These are phyloP conservation scores for Pseudomyrmex pallidus DNA, from an alignment of 1,140 invertebrate genomes.

Conservation along the genomic window DNA sequence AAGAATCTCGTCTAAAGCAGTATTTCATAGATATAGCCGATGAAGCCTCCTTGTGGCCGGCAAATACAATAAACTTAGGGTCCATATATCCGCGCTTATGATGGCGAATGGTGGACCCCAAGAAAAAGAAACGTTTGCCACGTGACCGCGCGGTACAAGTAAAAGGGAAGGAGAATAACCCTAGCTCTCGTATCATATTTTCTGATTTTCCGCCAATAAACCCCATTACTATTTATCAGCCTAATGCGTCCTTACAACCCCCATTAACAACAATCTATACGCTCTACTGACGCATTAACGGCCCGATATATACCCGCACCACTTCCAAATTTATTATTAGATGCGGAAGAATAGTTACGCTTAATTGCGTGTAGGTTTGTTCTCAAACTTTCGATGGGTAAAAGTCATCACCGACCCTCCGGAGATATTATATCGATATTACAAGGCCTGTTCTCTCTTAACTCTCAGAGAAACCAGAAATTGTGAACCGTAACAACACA, in stretches of 20 bases:
- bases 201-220: slow-evolving; percentile 85
- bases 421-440: slow-evolving; percentile 56
- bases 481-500: neutral
- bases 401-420: slow-evolving; percentile 35
- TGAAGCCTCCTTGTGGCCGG: slow-evolving; percentile 83
- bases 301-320: slow-evolving; percentile 54
- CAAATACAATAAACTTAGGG: slow-evolving; percentile 85
- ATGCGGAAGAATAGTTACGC: slow-evolving; percentile 50
- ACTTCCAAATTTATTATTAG: slow-evolving; percentile 75
- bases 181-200: slow-evolving; percentile 81
- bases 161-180: slow-evolving; percentile 74
- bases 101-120: slow-evolving; percentile 74
- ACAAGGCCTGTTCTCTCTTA: slow-evolving; percentile 5
- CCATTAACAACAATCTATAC: slow-evolving; percentile 85
- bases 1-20: slow-evolving; percentile 75
- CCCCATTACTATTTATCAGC: slow-evolving; percentile 85
- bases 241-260: slow-evolving; percentile 84
- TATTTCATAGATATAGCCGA: slow-evolving; percentile 84
- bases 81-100: slow-evolving; percentile 83
- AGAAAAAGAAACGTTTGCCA: slow-evolving; percentile 79
- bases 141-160: slow-evolving; percentile 64
- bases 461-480: neutral
- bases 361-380: slow-evolving; percentile 65
- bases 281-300: slow-evolving; percentile 77
- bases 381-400: slow-evolving; percentile 48